Conservation (phyloP, 2,888 invertebrate species). For the Drosophila greeni region DNA sequence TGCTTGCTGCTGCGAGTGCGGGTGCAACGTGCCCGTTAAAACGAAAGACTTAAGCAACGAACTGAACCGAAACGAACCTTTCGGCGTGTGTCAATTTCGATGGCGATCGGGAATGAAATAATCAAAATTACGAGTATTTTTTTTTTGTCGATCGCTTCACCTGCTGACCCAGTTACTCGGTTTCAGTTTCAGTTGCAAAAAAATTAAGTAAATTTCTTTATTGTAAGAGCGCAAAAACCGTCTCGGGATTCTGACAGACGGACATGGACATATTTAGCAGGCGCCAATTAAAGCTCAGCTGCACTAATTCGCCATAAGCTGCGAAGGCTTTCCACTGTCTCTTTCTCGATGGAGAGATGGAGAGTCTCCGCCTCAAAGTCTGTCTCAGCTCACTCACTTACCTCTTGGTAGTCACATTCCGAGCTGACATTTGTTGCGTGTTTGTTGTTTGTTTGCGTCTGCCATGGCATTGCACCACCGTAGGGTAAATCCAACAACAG, state of each 20-base stretch:
- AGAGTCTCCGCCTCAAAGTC: background rate
- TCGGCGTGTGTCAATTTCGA: slow-evolving; percentile 9
- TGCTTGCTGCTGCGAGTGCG: slow-evolving; percentile 22
- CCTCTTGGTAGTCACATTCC: slow-evolving; percentile 44
- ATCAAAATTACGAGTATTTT: slow-evolving; percentile 36
- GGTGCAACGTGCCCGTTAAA: slow-evolving; percentile 48
- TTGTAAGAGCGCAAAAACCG: slow-evolving; percentile 7
- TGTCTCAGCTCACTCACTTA: slow-evolving; percentile 9
- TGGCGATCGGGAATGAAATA: slow-evolving; percentile 36
- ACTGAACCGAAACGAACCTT: slow-evolving; percentile 62
- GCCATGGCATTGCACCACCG: slow-evolving; percentile 3
- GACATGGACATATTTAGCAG: slow-evolving; percentile 36
- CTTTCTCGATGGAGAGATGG: slow-evolving; percentile 31
- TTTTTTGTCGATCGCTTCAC: slow-evolving; percentile 35
- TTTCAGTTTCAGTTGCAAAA: slow-evolving; percentile 44
- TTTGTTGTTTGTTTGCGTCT: slow-evolving; percentile 32
- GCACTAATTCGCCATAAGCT: slow-evolving; percentile 71
- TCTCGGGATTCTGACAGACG: slow-evolving; percentile 31
- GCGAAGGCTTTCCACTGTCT: slow-evolving; percentile 52
- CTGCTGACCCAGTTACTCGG: slow-evolving; percentile 51
- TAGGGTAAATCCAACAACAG: slow-evolving; percentile 21
- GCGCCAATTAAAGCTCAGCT: slow-evolving; percentile 63
- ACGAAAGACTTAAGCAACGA: slow-evolving; percentile 66
- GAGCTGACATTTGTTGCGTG: slow-evolving; percentile 58
- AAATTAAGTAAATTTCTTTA: slow-evolving; percentile 36